A percentile compares a stretch with the other conserved stretches of the same genome.
These are phyloP conservation scores for Calephelis virginiensis DNA, from an alignment of 1,140 invertebrate genomes.

Conservation along the genomic window DNA sequence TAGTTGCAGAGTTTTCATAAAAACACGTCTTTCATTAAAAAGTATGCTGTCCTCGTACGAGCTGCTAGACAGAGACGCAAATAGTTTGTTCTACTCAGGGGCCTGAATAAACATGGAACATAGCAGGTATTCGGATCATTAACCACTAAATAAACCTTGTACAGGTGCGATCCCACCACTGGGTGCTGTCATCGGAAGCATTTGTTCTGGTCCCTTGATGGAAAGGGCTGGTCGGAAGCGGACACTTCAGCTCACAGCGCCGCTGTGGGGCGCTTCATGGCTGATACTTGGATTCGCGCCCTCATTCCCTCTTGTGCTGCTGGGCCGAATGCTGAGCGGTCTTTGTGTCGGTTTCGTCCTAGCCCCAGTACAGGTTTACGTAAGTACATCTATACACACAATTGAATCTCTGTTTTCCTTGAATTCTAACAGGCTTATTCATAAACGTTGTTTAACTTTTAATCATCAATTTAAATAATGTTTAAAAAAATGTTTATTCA, in stretches of 20 bases:
- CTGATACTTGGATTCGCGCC: constrained; percentile 70
- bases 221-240: constrained; percentile 70
- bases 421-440: too few relatives aligned
- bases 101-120: too few relatives aligned
- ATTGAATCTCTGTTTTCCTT: too few relatives aligned
- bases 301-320: constrained; percentile 62
- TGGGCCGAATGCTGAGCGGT: constrained; percentile 80
- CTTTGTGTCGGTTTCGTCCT: constrained; percentile 81
- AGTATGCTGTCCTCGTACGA: too few relatives aligned
- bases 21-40: too few relatives aligned
- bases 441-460: too few relatives aligned
- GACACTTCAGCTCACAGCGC: constrained; percentile 67
- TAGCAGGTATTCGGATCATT: too few relatives aligned
- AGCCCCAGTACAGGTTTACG: constrained; percentile 82
- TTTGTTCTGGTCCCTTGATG: constrained; percentile 74
- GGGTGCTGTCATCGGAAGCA: constrained; percentile 77
- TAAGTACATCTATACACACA: constrained; percentile 51
- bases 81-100: too few relatives aligned
- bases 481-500: too few relatives aligned
- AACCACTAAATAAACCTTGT: background rate
- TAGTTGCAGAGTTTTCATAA: too few relatives aligned
- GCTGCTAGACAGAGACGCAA: too few relatives aligned
- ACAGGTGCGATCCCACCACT: constrained; percentile 79
- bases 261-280: constrained; percentile 79
- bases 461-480: too few relatives aligned